Base-by-base conservation (phyloP, 2,797 vertebrate genomes). In the Leucoraja ocellata region DNA sequence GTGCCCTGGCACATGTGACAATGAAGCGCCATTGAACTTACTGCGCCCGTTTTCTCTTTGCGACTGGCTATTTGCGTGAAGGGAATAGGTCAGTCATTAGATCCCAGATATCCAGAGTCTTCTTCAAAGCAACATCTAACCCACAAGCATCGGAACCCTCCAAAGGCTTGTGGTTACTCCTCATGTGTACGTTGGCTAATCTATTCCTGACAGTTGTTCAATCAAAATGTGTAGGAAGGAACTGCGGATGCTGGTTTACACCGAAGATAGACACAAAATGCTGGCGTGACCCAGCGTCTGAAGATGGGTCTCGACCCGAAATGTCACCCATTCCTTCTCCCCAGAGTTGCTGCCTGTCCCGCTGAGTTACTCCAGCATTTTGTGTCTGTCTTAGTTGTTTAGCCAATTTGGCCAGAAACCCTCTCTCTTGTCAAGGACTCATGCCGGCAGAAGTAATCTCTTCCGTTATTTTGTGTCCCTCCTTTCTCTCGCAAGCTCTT, bases 401-500 rank as follows among this genome's bases (percentile, higher is more conserved):
- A 86, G 14, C 63, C 58, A 84, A 84, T 28, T 14, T 84, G 81
- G 46, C 81, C 81, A 28, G 46, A 84, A 84, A 61, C 54, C 81
- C 54, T 84, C 81, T 58, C 54, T 58, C 81, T 28, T 28, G 54
- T 84, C 81, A 86, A 86, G 28, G 83, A 32, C 13, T 5, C 83
- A 63, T 63, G 81, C 81, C 10, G 88, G 92, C 94, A 94, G 95
- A 95, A 96, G 95, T 94, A 94, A 95, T 94, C 84, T 94, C 84
- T 94, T 95, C 94, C 94, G 94, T 94, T 92, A 93, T 95, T 95
- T 94, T 93, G 94, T 93, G 94, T 93, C 96, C 97, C 96, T 95
- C 96, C 95, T 96, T 97, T 97, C 97, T 97, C 94, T 97, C 96
- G 95, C 95, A 96, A 96, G 96, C 96, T 96, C 95, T 97, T 97